Evolutionary conservation across 2,888 invertebrate genomes (phyloP), one percentile per base, ranked within the genome.

Genomic region (Drosophila affinis): DNA sequence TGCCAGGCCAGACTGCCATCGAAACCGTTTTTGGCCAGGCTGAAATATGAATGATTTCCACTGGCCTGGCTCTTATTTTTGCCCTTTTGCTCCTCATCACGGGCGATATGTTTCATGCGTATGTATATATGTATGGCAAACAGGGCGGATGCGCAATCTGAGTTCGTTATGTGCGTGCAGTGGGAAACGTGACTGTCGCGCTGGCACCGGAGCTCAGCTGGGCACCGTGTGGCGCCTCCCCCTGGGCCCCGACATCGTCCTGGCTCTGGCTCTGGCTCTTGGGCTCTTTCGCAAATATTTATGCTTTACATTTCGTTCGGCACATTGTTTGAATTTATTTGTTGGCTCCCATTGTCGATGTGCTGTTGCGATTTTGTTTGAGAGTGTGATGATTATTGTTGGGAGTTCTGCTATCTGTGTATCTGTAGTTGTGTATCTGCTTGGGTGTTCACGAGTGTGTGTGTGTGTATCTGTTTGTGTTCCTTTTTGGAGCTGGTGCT

Each of bases 321-420:
- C 84, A 85, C 87, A 85, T 88, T 85, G 85, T 85, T 88, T 85
- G 87, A 86, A 85, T 85, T 85, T 85, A 88, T 85, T 85, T 85
- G 85, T 58, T 57, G 63, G 68, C 64, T 77, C 76, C 81, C 79
- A 76, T 84, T 84, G 82, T 83, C 85, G 75, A 74, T 76, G 78
- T 52, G 55, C 62, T 70, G 63, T 64, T 75, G 58, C 78, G 76
- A 80, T 75, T 77, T 67, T 72, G 87, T 79, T 85, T 80, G 85
- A 62, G 61, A 65, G 75, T 71, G 76, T 69, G 87, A 83, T 83
- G 87, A 87, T 85, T 85, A 77, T 84, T 86, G 77, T 80, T 83
- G 73, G 39, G 14, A 39, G 39, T 51, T 65, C 54, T 69, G 62
- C 21, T 14, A 48, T 39, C 62, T 44, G 62, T 44, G 62, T 18